phyloP scores from a whole-genome alignment of 35 echinoderm and acorn worm genomes.

The Ophiothrix spiculata region DNA sequence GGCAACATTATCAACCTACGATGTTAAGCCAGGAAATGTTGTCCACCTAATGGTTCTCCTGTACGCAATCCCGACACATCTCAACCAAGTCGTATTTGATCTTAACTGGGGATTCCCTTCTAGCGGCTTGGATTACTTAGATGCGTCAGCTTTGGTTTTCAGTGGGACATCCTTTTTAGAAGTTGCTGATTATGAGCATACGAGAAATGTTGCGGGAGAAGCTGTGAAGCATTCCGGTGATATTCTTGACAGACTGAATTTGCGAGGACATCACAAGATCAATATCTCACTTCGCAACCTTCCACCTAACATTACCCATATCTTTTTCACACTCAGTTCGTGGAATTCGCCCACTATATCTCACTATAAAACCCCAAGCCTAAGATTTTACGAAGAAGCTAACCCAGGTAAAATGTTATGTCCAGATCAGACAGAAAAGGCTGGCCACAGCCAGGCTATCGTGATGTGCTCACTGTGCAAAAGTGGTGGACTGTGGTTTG shows the following conservation, averaged over 20 bases:
- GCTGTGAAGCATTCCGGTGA: conserved; percentile 28
- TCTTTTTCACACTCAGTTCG: conserved; percentile 32
- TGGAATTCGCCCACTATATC: conserved; percentile 20
- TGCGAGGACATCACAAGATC: conserved; percentile 1
- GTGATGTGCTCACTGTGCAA: conserved; percentile 30
- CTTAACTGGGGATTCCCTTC: conserved; percentile 32
- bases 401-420: conserved; percentile 12
- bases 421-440: not conserved
- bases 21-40: not conserved
- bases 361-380: conserved; percentile 6
- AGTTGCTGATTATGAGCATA: conserved; percentile 5
- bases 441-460: conserved; percentile 3
- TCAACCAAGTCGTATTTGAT: conserved; percentile 27
- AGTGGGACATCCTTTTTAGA: conserved; percentile 8
- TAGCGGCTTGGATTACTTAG: conserved; percentile 3
- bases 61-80: conserved; percentile 11
- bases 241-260: not conserved
- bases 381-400: conserved; percentile 20
- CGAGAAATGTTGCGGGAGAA: not conserved
- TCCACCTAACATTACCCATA: not conserved
- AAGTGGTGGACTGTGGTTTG: conserved; percentile 12
- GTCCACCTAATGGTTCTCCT: conserved; percentile 16
- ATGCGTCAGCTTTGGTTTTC: conserved; percentile 19
- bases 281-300: not conserved
- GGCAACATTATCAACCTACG: conserved; percentile 1